Evolutionary conservation across 2,888 invertebrate genomes (phyloP).

Genomic region (Diaprepes abbreviatus): DNA sequence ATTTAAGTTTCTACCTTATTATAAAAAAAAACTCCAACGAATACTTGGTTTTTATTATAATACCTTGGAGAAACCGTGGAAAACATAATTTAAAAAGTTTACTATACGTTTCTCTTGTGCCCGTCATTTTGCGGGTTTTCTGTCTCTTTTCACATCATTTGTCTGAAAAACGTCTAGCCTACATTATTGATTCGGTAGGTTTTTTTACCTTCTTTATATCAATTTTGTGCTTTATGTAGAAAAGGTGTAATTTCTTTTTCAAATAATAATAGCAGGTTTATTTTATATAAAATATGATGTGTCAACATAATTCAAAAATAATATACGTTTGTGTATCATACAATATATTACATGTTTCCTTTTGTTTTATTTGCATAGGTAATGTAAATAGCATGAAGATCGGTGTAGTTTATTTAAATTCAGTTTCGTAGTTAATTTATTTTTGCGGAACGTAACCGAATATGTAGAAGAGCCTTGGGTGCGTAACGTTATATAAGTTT

Average conservation of each 20-base stretch:
- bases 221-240: slow-evolving; percentile 40
- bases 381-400: not conserved
- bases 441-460: no score
- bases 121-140: slow-evolving; percentile 27
- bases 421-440: no score
- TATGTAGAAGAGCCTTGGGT: no score
- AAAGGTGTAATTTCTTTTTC: slow-evolving; percentile 1
- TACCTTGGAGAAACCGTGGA: slow-evolving; percentile 21
- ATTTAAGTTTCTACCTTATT: slow-evolving; percentile 16
- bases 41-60: slow-evolving; percentile 26
- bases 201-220: slow-evolving; percentile 39
- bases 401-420: not conserved
- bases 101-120: not conserved
- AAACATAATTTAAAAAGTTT: slow-evolving; percentile 29
- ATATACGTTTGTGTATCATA: not conserved
- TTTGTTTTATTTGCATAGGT: not conserved
- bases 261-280: not conserved
- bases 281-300: not conserved
- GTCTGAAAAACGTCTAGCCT: slow-evolving; percentile 60
- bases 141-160: slow-evolving; percentile 53
- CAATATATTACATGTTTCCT: not conserved
- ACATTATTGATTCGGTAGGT: slow-evolving; percentile 57
- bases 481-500: no score
- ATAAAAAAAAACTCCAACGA: slow-evolving; percentile 1
- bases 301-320: not conserved